phyloP scores from a whole-genome alignment of 2,113 vertebrate genomes.

The Speoplatyrhinus poulsoni region DNA sequence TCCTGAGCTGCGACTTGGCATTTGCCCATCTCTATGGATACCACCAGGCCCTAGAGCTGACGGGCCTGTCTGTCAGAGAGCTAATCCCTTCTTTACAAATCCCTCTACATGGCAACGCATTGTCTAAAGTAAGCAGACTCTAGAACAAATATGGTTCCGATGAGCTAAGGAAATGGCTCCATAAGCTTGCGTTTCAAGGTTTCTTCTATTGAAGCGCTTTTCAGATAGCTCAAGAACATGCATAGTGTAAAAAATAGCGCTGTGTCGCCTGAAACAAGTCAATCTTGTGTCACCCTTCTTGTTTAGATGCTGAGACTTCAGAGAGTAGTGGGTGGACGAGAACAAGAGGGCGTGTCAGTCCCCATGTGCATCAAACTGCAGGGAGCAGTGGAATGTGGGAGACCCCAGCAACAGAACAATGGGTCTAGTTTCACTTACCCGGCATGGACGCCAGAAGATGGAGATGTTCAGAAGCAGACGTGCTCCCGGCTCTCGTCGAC shows the following conservation, averaged over 20 bases:
- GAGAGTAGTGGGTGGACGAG: constrained; percentile 75
- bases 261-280: no score
- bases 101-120: constrained; percentile 73
- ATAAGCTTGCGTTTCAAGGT: constrained; percentile 12
- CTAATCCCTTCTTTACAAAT: constrained; percentile 87
- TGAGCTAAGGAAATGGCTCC: constrained; percentile 22
- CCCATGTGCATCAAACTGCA: constrained; percentile 86
- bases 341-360: constrained; percentile 76
- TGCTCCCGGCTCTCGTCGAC: background rate
- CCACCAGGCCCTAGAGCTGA: constrained; percentile 73
- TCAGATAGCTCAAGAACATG: background rate
- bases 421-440: constrained; percentile 12
- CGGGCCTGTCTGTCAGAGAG: constrained; percentile 77
- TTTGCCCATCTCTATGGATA: constrained; percentile 89
- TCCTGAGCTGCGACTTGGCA: constrained; percentile 82
- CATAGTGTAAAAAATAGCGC: no score
- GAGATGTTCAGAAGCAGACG: constrained; percentile 1
- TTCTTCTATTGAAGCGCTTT: constrained; percentile 12
- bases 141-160: constrained; percentile 4
- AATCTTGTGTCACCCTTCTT: background rate
- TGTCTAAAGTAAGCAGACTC: constrained; percentile 80
- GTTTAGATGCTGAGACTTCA: constrained; percentile 83
- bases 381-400: constrained; percentile 61
- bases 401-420: constrained; percentile 25
- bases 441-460: constrained; percentile 12